Evolutionary conservation across 1,140 invertebrate species (phyloP).

Genomic region (Theocolax elegans): DNA sequence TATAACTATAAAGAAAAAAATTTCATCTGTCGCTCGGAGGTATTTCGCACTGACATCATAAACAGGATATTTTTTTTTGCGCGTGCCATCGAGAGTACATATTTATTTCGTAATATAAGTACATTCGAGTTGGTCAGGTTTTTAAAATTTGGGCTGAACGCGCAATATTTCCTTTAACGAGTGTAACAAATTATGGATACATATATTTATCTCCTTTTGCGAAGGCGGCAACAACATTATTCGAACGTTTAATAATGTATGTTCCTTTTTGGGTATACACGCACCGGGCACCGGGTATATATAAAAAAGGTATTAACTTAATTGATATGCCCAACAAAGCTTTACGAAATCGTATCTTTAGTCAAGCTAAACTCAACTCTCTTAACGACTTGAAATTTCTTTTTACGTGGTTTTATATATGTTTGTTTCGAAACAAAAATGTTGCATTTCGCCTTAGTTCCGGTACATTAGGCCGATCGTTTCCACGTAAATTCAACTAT

Average conservation of each 20-base stretch:
- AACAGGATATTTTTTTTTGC: slow-evolving; percentile 1
- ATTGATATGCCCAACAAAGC: background rate
- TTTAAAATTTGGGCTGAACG: background rate
- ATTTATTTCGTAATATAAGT: slow-evolving; percentile 1
- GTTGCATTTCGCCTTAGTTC: background rate
- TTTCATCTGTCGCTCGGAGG: background rate
- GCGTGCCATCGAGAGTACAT: background rate
- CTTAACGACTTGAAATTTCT: slow-evolving; percentile 13
- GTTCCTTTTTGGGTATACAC: too few relatives aligned
- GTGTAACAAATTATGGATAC: background rate
- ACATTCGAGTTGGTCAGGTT: background rate
- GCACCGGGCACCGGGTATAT: too few relatives aligned
- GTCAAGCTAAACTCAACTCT: background rate
- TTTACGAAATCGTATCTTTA: background rate
- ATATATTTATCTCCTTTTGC: background rate
- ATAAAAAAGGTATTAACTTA: background rate
- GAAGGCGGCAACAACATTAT: background rate
- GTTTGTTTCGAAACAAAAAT: background rate
- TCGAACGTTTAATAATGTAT: background rate
- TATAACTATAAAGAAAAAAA: too few relatives aligned
- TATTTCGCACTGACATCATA: too few relatives aligned
- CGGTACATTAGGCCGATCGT: background rate
- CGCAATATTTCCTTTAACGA: background rate
- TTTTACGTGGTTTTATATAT: background rate
- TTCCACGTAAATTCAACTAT: background rate